Base-by-base conservation (phyloP, 1,140 invertebrate species). In the Campoletis sonorensis region DNA sequence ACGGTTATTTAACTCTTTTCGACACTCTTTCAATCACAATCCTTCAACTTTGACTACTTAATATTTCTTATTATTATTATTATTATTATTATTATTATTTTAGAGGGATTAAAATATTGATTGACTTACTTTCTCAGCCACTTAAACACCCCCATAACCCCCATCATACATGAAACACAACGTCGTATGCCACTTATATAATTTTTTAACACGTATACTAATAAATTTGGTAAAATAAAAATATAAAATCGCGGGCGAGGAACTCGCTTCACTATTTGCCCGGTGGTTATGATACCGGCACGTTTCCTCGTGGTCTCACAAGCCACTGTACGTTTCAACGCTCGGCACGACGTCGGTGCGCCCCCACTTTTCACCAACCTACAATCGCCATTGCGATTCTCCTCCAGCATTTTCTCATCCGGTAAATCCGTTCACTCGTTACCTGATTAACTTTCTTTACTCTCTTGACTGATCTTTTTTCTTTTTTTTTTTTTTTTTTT, bases 121-220 rank as follows among this genome's bases (percentile, higher is more conserved):
- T 33, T 13, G 11, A 89, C 89, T 90, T 86, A 90, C 89, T 88
- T 88, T 84, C 83, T 84, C 16, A 90, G 83, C 88, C 89, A 89
- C 64, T 86, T 90, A 45, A 88, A 86, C 67, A 90, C 85, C 40
- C 87, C 85, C 82, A 86, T 87, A 68, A 90, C 87, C n/a, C 89
- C 88, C 86, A 89, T 89, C 1, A 79, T 85, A 81, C 80, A 86
- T 79, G 67, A 83, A 72, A 77, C 75, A 76, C 82, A 82, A 51
- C 58, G 78, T 61, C 54, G 4, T 26, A 85, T 40, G 13, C 79
- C 68, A 68, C 68, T 16, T 15, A 77, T 33, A 16, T 51, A 79
- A 68, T 21, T 16, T 8, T n/a, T 10, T 33, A 70, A 30, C 10
- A 76, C 33, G 45, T 68, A 77, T 58, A 8, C 23, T 1, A 77